phyloP scores from a whole-genome alignment of 1,140 invertebrate genomes.

The Mercenaria mercenaria region DNA sequence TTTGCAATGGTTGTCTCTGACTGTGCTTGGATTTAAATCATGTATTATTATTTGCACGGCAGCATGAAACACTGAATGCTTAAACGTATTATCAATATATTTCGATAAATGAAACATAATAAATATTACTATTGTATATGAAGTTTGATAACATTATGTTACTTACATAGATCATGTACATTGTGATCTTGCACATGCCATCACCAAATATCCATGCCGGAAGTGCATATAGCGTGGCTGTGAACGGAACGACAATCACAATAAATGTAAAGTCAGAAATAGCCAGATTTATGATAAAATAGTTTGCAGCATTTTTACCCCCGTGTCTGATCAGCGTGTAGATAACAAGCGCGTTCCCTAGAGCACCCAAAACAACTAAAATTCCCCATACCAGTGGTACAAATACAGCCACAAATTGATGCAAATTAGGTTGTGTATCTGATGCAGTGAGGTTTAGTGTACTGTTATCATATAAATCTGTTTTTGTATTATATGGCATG shows the following conservation, averaged over 20 bases:
- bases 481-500: not conserved
- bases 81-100: too few species aligned
- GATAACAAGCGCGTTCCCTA: slow-evolving; percentile 95
- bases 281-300: slow-evolving; percentile 95
- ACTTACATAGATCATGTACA: slow-evolving; percentile 90
- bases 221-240: slow-evolving; percentile 84
- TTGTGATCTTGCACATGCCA: slow-evolving; percentile 95
- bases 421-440: not conserved
- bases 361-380: slow-evolving; percentile 93
- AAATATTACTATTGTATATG: too few species aligned
- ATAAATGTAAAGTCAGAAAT: slow-evolving; percentile 97
- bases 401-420: slow-evolving; percentile 68
- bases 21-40: too few species aligned
- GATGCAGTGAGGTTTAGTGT: not conserved
- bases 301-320: slow-evolving; percentile 94
- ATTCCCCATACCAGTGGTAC: slow-evolving; percentile 95
- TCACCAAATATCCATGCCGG: slow-evolving; percentile 94
- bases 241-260: slow-evolving; percentile 95
- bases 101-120: too few species aligned
- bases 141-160: too few species aligned
- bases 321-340: slow-evolving; percentile 93
- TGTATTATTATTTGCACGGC: too few species aligned
- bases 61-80: too few species aligned
- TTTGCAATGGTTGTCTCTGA: too few species aligned
- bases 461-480: not conserved